Conservation (phyloP, 2,113 vertebrate species). For the Catagonus wagneri region DNA sequence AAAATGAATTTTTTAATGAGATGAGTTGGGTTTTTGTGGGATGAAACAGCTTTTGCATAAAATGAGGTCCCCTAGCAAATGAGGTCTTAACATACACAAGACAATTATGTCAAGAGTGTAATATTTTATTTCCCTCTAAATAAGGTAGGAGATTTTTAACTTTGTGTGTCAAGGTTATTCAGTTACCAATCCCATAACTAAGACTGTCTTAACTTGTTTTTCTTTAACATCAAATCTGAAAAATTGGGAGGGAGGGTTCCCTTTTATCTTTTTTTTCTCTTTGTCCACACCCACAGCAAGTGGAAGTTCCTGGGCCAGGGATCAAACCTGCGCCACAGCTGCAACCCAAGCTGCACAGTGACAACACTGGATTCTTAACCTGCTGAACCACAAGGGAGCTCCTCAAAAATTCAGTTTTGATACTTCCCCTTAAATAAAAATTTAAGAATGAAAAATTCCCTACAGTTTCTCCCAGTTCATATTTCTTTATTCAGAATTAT, state of each 20-base stretch:
- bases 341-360: too few species aligned
- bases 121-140: slow-evolving; percentile 38
- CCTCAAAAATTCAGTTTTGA: slow-evolving; percentile 39
- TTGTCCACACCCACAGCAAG: too few species aligned
- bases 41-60: slow-evolving; percentile 41
- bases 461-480: background rate
- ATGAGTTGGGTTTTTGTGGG: slow-evolving; percentile 27
- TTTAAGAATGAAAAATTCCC: slow-evolving; percentile 10
- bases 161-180: background rate
- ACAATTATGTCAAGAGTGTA: background rate
- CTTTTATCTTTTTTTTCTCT: too few species aligned
- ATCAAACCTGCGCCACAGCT: too few species aligned
- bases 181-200: slow-evolving; percentile 4
- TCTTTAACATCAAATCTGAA: slow-evolving; percentile 52
- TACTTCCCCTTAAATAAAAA: slow-evolving; percentile 5
- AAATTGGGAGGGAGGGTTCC: background rate
- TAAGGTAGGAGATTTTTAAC: background rate
- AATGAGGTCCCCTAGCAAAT: background rate
- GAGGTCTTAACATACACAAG: background rate
- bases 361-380: too few species aligned
- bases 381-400: too few species aligned
- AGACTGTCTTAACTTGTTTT: slow-evolving; percentile 8
- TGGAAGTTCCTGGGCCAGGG: too few species aligned
- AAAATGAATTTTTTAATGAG: slow-evolving; percentile 32
- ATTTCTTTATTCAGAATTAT: slow-evolving; percentile 47